Evolutionary conservation across 2,888 invertebrate genomes (phyloP).

Genomic region (Raillietiella orientalis): DNA sequence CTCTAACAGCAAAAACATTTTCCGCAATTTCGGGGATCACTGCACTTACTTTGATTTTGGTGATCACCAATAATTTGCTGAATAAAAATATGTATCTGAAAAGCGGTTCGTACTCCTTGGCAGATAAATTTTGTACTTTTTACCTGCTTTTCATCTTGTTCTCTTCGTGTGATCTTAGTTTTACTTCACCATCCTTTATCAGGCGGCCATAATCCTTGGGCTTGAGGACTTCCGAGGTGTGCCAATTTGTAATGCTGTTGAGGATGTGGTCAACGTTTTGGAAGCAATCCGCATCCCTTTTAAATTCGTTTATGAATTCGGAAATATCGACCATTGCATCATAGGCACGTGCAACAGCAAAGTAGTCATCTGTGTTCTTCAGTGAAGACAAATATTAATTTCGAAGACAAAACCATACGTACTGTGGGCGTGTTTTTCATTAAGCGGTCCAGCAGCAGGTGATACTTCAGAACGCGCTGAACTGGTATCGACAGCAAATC

Average conservation of each 20-base stretch:
- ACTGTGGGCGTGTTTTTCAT: slow-evolving; percentile 54
- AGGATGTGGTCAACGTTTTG: slow-evolving; percentile 30
- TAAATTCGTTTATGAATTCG: slow-evolving; percentile 90
- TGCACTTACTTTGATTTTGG: no score
- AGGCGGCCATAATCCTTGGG: slow-evolving; percentile 68
- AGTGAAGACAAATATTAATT: neutral
- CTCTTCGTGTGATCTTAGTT: slow-evolving; percentile 61
- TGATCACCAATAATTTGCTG: slow-evolving; percentile 81
- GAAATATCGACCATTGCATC: slow-evolving; percentile 91
- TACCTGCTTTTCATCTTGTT: slow-evolving; percentile 33
- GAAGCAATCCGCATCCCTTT: slow-evolving; percentile 74
- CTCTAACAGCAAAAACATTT: slow-evolving; percentile 18
- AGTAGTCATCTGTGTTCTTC: slow-evolving; percentile 29
- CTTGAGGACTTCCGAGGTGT: slow-evolving; percentile 39
- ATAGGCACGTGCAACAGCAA: slow-evolving; percentile 47
- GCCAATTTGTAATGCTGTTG: slow-evolving; percentile 51
- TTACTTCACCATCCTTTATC: slow-evolving; percentile 71
- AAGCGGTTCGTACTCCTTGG: slow-evolving; percentile 5
- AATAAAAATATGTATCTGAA: slow-evolving; percentile 77
- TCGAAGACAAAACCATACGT: slow-evolving; percentile 9
- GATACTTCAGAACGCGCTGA: slow-evolving; percentile 93
- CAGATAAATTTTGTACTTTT: slow-evolving; percentile 6
- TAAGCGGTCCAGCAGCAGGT: slow-evolving; percentile 59
- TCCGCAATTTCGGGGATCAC: slow-evolving; percentile 1
- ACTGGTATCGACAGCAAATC: slow-evolving; percentile 92